Evolutionary conservation across 2,797 vertebrate species (phyloP).

Genomic region (Pelobates cultripes): DNA sequence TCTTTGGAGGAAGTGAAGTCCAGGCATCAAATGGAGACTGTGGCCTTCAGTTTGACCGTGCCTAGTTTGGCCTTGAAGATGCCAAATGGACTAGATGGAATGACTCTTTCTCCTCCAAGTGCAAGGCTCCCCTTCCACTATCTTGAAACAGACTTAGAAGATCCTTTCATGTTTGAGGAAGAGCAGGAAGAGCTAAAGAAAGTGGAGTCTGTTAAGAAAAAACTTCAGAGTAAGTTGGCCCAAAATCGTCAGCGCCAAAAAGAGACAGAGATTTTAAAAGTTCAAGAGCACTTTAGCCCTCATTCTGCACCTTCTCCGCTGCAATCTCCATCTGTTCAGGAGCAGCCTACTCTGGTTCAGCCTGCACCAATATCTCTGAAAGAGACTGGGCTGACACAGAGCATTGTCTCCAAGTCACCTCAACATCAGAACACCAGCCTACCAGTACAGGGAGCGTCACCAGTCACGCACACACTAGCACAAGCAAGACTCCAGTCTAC

Average conservation of each 20-base stretch:
- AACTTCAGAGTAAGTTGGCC: conserved; percentile 88
- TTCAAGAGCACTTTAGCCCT: conserved; percentile 95
- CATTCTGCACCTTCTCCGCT: conserved; percentile 80
- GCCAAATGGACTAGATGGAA: conserved; percentile 91
- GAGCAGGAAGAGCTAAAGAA: conserved; percentile 89
- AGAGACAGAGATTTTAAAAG: conserved; percentile 84
- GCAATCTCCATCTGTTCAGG: conserved; percentile 71
- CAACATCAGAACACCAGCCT: conserved; percentile 91
- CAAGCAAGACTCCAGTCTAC: conserved; percentile 81
- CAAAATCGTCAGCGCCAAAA: conserved; percentile 87
- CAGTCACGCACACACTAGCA: conserved; percentile 82
- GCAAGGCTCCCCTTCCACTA: conserved; percentile 86
- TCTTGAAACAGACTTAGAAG: conserved; percentile 87
- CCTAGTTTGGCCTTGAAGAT: conserved; percentile 92
- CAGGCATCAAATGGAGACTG: conserved; percentile 90
- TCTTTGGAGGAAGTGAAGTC: conserved; percentile 90
- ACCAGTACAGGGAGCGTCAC: conserved; percentile 86
- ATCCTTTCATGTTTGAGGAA: conserved; percentile 95
- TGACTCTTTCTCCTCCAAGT: conserved; percentile 91
- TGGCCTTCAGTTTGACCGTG: conserved; percentile 95
- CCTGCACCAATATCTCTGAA: conserved; percentile 72
- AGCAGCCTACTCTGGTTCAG: conserved; percentile 79
- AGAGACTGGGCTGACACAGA: conserved; percentile 80
- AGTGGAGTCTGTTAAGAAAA: conserved; percentile 87
- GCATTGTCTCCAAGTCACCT: conserved; percentile 94